A percentile compares a stretch with the other conserved stretches of the same genome.
These are phyloP conservation scores for Dicyrtoma fusca DNA, from an alignment of 2,888 invertebrate genomes.

Conservation along the genomic window DNA sequence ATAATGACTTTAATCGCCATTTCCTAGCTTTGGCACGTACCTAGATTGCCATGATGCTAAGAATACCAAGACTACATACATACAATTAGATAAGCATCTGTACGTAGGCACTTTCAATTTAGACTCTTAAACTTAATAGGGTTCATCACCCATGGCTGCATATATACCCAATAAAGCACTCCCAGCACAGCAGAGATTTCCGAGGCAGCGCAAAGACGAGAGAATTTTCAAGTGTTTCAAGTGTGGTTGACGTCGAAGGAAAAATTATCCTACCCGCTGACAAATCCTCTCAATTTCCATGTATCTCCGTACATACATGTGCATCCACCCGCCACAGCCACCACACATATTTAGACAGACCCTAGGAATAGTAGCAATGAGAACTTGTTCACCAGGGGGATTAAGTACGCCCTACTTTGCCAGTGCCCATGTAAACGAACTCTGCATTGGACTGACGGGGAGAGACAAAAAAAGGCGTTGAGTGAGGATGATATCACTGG, in stretches of 20 bases:
- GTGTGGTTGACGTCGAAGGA: not conserved
- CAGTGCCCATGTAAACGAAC: slow-evolving; percentile 10
- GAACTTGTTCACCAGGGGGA: slow-evolving; percentile 13
- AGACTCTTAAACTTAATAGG: too few species aligned
- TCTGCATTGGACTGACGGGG: not conserved
- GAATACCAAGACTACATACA: too few species aligned
- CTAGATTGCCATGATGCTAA: too few species aligned
- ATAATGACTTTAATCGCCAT: not conserved
- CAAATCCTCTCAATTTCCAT: slow-evolving; percentile 14
- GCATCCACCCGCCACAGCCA: not conserved
- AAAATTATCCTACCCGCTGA: slow-evolving; percentile 25
- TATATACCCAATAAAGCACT: too few species aligned
- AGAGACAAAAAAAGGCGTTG: not conserved
- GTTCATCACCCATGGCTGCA: too few species aligned
- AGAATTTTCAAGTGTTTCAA: not conserved
- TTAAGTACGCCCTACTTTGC: slow-evolving; percentile 25
- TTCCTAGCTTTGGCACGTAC: too few species aligned
- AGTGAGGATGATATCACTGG: slow-evolving; percentile 5
- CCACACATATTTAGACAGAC: not conserved
- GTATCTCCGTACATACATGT: not conserved
- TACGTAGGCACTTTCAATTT: too few species aligned
- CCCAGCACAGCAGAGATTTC: too few species aligned
- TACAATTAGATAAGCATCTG: too few species aligned
- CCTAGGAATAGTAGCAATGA: not conserved
- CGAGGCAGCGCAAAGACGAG: not conserved